Percentiles rank a stretch among this genome's conserved stretches.
phyloP scores from a whole-genome alignment of 2,797 vertebrate species.

The Scolopax rusticola region DNA sequence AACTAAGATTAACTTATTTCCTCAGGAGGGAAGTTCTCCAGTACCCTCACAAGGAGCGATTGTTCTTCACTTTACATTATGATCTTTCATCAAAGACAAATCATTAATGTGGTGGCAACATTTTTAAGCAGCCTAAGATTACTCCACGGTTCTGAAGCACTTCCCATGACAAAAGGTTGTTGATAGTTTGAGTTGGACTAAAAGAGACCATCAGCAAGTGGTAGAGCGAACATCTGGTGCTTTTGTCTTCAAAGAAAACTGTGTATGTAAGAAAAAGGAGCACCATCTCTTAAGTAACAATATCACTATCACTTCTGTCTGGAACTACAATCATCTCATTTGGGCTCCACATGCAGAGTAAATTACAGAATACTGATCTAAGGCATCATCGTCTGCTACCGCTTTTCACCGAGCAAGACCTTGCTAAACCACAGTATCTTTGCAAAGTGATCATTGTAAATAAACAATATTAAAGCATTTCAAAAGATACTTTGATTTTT shows the following conservation, averaged over 20 bases:
- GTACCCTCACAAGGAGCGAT: neutral
- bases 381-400: neutral
- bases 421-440: neutral
- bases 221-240: neutral
- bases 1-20: neutral
- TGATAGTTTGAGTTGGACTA: neutral
- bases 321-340: neutral
- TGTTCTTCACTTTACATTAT: neutral
- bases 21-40: neutral
- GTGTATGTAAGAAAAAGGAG: neutral
- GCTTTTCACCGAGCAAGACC: neutral
- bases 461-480: neutral
- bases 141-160: neutral
- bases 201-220: neutral
- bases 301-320: neutral
- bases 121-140: neutral
- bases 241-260: neutral
- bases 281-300: neutral
- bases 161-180: neutral
- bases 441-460: neutral
- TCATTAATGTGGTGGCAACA: neutral
- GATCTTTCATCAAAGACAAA: neutral
- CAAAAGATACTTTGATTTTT: neutral
- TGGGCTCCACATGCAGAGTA: neutral
- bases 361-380: neutral